Conservation (phyloP, 2,888 invertebrate species). For the Cinara cedri region DNA sequence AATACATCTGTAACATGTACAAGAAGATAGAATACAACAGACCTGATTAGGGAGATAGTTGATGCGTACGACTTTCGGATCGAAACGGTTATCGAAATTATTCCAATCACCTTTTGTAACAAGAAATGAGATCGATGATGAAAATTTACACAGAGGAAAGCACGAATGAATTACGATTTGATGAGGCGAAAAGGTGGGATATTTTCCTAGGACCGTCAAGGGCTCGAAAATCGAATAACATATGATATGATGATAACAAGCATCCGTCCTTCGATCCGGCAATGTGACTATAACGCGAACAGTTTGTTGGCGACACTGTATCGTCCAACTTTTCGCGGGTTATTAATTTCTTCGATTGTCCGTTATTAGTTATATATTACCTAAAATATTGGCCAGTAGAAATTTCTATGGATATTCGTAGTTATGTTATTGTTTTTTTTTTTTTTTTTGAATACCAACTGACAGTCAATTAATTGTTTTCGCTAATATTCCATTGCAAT, state of each 20-base stretch:
- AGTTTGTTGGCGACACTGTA: neutral
- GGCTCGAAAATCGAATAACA: slow-evolving; percentile 26
- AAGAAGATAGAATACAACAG: no score
- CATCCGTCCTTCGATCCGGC: neutral
- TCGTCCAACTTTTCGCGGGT: neutral
- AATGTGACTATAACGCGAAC: no score
- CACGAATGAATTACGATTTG: neutral
- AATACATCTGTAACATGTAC: slow-evolving; percentile 28
- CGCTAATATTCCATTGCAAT: no score
- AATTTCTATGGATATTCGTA: no score
- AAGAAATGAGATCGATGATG: no score
- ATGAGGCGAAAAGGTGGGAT: neutral
- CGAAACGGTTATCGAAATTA: no score
- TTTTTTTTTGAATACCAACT: no score
- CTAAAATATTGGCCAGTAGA: neutral
- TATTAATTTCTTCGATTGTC: neutral
- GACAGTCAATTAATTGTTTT: no score
- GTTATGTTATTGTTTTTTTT: no score
- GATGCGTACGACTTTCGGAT: no score
- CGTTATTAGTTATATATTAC: neutral
- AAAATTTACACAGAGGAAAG: no score
- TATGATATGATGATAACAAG: neutral
- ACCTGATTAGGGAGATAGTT: no score
- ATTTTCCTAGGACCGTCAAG: neutral
- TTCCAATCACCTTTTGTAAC: neutral